Percentiles rank a stretch among this genome's conserved stretches.
phyloP scores from a whole-genome alignment of 2,797 vertebrate species.

The Gambelia wislizenii region DNA sequence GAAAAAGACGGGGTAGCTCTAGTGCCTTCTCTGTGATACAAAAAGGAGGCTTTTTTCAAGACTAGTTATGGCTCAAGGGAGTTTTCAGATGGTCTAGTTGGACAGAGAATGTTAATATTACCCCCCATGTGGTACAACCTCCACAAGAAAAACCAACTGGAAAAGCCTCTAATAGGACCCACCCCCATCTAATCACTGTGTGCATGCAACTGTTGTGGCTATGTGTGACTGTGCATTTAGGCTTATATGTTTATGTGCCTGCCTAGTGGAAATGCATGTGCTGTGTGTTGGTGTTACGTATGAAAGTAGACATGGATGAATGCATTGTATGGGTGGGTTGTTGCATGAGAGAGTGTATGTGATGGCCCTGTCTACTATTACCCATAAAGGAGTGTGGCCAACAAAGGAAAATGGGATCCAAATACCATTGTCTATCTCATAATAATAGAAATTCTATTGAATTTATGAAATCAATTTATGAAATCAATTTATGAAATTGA shows the following conservation, averaged over 20 bases:
- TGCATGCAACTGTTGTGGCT: background rate
- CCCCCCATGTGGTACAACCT: no score
- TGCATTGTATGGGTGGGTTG: background rate
- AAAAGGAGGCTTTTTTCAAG: background rate
- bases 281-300: no score
- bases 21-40: background rate
- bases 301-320: background rate
- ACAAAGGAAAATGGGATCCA: background rate
- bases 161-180: background rate
- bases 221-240: background rate
- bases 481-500: no score
- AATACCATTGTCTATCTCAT: no score
- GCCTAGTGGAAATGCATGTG: no score
- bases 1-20: background rate
- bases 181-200: background rate
- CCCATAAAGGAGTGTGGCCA: background rate
- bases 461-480: no score
- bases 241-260: background rate
- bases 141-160: no score
- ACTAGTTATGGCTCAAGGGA: no score
- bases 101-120: no score
- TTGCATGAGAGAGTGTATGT: background rate
- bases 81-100: no score
- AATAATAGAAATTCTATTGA: background rate
- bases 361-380: background rate